Evolutionary conservation across 2,888 invertebrate genomes (phyloP).

Genomic region (Aspidapion aeneum): DNA sequence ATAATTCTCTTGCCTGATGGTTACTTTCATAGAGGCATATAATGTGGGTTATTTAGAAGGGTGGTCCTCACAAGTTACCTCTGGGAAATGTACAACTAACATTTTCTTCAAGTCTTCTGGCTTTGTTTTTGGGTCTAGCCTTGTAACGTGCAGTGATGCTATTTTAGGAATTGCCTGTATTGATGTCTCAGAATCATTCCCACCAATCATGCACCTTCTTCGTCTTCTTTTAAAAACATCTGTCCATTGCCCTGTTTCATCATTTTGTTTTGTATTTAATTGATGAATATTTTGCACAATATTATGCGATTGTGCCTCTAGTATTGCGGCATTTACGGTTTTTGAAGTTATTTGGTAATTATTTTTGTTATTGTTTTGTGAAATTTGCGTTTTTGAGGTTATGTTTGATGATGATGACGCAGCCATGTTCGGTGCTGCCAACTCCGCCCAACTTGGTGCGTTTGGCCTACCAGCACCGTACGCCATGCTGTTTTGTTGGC

Average conservation of each 20-base stretch:
- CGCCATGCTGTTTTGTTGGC: too few species aligned
- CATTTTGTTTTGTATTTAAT: not conserved
- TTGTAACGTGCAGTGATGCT: not conserved
- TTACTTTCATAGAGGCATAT: conserved; percentile 6
- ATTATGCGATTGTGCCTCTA: not conserved
- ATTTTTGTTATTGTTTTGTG: too few species aligned
- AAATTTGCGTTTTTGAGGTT: too few species aligned
- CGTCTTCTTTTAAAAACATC: not conserved
- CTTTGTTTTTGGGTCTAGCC: not conserved
- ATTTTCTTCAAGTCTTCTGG: not conserved
- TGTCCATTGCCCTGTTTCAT: not conserved
- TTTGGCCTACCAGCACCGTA: too few species aligned
- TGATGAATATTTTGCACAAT: not conserved
- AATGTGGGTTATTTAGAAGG: conserved; percentile 1
- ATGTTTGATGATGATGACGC: too few species aligned
- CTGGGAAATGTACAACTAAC: not conserved
- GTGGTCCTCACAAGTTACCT: not conserved
- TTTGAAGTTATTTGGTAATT: not conserved
- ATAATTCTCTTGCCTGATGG: conserved; percentile 6
- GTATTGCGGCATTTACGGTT: not conserved
- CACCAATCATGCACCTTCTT: not conserved
- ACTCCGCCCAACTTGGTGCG: too few species aligned
- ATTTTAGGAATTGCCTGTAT: not conserved
- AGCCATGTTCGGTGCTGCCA: too few species aligned
- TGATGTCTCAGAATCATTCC: not conserved